Conservation (phyloP, 2,888 invertebrate species). For the Calameuta pallipes region DNA sequence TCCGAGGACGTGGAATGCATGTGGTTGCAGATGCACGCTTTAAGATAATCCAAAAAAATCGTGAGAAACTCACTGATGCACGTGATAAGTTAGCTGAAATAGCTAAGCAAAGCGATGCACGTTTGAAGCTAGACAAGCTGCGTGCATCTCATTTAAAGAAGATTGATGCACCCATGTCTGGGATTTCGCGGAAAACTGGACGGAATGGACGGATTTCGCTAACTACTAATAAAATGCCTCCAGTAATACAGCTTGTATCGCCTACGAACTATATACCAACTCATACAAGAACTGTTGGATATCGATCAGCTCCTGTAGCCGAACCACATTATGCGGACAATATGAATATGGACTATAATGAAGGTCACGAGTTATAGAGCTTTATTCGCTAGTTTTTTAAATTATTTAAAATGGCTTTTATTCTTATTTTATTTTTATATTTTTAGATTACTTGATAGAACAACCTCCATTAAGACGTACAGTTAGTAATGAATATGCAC, state of each 20-base stretch:
- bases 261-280: constrained; percentile 41
- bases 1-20: constrained; percentile 38
- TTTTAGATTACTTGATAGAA: constrained; percentile 55
- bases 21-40: constrained; percentile 77
- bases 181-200: constrained; percentile 68
- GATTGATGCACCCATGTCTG: constrained; percentile 62
- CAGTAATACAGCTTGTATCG: constrained; percentile 21
- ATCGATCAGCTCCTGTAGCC: constrained; percentile 41
- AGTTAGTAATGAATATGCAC: constrained; percentile 62
- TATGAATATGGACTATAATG: constrained; percentile 49
- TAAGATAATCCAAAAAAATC: constrained; percentile 82
- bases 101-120: constrained; percentile 80
- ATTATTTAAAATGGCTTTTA: not conserved
- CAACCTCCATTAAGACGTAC: constrained; percentile 56
- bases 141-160: constrained; percentile 65
- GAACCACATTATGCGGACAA: constrained; percentile 54
- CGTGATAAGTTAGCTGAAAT: constrained; percentile 82
- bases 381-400: not conserved
- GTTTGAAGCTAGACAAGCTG: constrained; percentile 77
- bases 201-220: constrained; percentile 70
- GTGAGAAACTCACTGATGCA: constrained; percentile 81
- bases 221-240: constrained; percentile 64
- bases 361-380: constrained; percentile 37
- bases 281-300: constrained; percentile 44
- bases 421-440: not conserved